phyloP scores from a whole-genome alignment of 2,113 vertebrate species.

The Crypturellus undulatus region DNA sequence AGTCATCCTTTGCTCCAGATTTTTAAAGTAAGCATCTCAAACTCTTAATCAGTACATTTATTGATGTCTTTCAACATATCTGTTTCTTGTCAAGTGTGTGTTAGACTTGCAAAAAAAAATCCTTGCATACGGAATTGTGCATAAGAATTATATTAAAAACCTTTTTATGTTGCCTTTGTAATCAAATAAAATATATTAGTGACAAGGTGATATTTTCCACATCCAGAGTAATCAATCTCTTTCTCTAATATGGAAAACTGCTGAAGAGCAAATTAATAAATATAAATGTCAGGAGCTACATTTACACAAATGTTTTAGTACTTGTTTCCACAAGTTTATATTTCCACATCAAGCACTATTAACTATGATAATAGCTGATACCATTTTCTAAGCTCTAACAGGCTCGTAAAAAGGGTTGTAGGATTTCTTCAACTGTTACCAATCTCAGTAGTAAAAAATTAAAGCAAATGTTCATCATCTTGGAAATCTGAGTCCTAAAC shows the following conservation, averaged over 20 bases:
- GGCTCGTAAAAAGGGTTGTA: constrained; percentile 14
- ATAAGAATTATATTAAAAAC: constrained; percentile 53
- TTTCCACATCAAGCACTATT: constrained; percentile 58
- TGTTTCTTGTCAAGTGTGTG: constrained; percentile 70
- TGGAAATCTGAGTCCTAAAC: neutral
- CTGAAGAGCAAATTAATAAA: constrained; percentile 60
- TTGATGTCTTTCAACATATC: constrained; percentile 78
- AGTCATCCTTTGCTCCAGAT: constrained; percentile 79
- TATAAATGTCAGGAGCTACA: constrained; percentile 50
- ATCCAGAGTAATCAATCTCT: constrained; percentile 53
- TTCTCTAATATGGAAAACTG: constrained; percentile 34
- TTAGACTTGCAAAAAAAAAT: constrained; percentile 20
- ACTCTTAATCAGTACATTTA: constrained; percentile 77
- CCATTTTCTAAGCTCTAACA: constrained; percentile 31
- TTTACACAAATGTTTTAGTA: constrained; percentile 62
- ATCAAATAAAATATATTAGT: constrained; percentile 65
- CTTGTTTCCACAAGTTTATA: constrained; percentile 56
- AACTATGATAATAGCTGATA: constrained; percentile 55
- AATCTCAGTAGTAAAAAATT: neutral
- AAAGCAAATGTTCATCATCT: neutral
- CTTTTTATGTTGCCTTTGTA: constrained; percentile 47
- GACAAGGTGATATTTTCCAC: constrained; percentile 57
- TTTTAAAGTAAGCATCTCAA: constrained; percentile 75
- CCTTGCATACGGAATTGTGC: constrained; percentile 42
- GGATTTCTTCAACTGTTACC: constrained; percentile 55